Evolutionary conservation across 2,888 invertebrate genomes (phyloP).

Genomic region (Platycnemis pennipes): DNA sequence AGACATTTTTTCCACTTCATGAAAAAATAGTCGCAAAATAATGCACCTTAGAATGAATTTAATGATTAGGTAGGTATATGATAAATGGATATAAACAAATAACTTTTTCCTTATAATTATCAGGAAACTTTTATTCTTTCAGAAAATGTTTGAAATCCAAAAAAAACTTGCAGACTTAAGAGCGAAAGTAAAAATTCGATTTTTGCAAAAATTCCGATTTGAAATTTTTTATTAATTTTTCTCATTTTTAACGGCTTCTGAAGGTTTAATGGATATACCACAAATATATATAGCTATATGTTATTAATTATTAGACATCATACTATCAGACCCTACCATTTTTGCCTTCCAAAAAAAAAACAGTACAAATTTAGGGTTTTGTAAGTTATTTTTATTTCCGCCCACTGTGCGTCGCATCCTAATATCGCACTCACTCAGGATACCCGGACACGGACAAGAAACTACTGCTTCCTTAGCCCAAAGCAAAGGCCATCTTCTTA

Average conservation of each 20-base stretch:
- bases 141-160: neutral
- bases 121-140: neutral
- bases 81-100: neutral
- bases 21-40: neutral
- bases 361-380: too few relatives aligned
- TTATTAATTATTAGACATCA: neutral
- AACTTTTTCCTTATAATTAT: neutral
- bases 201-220: neutral
- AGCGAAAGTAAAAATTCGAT: neutral
- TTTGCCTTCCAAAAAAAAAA: neutral
- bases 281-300: neutral
- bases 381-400: too few relatives aligned
- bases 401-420: too few relatives aligned
- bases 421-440: too few relatives aligned
- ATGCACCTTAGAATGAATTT: neutral
- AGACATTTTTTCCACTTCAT: neutral
- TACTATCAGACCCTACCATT: neutral
- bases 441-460: too few relatives aligned
- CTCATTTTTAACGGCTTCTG: neutral
- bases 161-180: neutral
- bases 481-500: too few relatives aligned
- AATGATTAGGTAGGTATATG: neutral
- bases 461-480: too few relatives aligned
- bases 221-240: neutral
- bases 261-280: neutral